Conservation (phyloP, 2,888 invertebrate species). For the Acanthacorydalis orientalis region DNA sequence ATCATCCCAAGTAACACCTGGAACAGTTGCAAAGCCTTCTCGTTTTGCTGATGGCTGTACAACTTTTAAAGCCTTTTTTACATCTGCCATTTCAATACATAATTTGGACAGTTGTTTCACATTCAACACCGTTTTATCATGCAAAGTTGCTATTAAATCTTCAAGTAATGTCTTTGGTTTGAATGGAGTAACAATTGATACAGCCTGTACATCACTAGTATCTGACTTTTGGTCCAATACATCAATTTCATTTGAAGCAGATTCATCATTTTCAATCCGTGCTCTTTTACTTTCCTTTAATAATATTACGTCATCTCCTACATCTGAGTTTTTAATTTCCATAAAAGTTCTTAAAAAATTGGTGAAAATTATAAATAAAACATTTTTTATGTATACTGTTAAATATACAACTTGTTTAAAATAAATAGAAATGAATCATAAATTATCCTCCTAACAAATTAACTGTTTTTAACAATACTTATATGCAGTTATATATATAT, state of each 20-base stretch:
- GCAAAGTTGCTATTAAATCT: conserved; percentile 48
- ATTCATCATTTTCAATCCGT: not conserved
- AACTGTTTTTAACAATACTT: not conserved
- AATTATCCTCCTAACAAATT: too few species aligned
- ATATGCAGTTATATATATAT: too few species aligned
- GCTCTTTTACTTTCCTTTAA: conserved; percentile 6
- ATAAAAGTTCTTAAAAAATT: not conserved
- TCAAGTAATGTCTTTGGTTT: conserved; percentile 22
- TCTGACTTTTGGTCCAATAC: conserved; percentile 1
- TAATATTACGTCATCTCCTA: conserved; percentile 1
- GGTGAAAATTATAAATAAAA: not conserved
- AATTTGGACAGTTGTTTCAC: conserved; percentile 43
- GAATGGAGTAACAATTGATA: too few species aligned
- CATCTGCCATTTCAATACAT: conserved; percentile 58
- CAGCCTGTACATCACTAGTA: not conserved
- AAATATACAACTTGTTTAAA: too few species aligned
- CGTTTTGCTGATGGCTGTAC: conserved; percentile 88
- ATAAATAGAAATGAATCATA: too few species aligned
- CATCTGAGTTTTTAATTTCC: conserved; percentile 11
- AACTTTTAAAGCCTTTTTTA: conserved; percentile 55
- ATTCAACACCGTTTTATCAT: conserved; percentile 41
- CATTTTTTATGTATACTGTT: too few species aligned
- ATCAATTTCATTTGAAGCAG: conserved; percentile 4
- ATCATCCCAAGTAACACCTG: conserved; percentile 94
- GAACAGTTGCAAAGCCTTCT: conserved; percentile 95